These are phyloP conservation scores for Coturnix japonica DNA, from an alignment of 2,113 vertebrate genomes.

Conservation along the genomic window DNA sequence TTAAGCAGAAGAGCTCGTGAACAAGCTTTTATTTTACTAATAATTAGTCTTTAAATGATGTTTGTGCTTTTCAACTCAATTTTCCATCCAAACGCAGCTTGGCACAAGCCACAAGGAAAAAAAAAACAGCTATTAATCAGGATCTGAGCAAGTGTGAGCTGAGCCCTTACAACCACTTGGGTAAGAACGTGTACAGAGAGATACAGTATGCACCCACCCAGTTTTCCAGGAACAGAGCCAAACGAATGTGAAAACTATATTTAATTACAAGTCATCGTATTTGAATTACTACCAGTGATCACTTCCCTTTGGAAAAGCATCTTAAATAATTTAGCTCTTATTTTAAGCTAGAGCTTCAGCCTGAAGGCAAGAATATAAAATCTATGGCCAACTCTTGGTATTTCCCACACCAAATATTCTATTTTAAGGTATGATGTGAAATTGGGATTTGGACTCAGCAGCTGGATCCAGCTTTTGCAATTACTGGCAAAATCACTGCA, in stretches of 20 bases:
- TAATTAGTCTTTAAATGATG: not conserved
- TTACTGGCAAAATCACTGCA: rapidly evolving
- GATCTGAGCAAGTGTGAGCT: not conserved
- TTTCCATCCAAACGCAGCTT: constrained; percentile 16
- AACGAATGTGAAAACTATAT: not conserved
- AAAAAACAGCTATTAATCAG: constrained; percentile 11
- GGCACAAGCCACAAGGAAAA: constrained; percentile 3
- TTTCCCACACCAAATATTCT: not conserved
- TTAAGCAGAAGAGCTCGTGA: not conserved
- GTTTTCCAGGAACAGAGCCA: not conserved
- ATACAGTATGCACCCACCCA: not conserved
- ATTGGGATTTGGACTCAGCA: not conserved
- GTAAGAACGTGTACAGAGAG: not conserved
- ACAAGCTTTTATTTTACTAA: constrained; percentile 20
- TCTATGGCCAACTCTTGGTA: not conserved
- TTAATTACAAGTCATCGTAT: constrained; percentile 8
- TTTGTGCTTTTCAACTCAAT: not conserved
- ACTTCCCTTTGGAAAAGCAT: not conserved
- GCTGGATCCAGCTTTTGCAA: not conserved
- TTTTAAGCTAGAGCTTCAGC: not conserved
- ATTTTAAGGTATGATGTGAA: not conserved
- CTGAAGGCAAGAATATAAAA: not conserved
- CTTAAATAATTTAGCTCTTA: not conserved
- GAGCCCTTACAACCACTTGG: not conserved
- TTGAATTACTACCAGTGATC: not conserved